These are phyloP conservation scores for Ectobius pallidus DNA, from an alignment of 2,888 invertebrate species.

Conservation along the genomic window DNA sequence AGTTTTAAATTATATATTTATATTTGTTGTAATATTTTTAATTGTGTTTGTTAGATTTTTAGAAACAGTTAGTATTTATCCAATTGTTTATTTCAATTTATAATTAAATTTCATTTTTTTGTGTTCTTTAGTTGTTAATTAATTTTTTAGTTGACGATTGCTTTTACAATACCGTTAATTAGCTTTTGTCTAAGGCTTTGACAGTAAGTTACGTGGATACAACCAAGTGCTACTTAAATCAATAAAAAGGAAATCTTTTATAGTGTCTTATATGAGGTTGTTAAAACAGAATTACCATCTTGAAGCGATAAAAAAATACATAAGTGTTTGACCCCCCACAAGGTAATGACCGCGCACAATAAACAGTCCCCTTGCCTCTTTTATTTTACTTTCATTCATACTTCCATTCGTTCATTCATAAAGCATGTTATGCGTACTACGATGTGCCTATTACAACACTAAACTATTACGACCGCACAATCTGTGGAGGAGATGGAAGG, in stretches of 20 bases:
- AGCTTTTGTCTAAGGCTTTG: no score
- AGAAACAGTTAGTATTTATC: no score
- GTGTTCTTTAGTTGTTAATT: no score
- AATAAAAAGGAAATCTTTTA: not conserved
- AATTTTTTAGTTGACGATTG: no score
- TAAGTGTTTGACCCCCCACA: slow-evolving; percentile 10
- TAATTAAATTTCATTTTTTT: no score
- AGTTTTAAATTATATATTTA: no score
- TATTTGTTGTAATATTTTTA: no score
- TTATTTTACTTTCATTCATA: slow-evolving; percentile 20
- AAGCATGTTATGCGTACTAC: slow-evolving; percentile 24
- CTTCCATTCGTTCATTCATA: slow-evolving; percentile 25
- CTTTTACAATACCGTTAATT: no score
- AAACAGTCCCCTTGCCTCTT: slow-evolving; percentile 4
- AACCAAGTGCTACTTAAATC: not conserved
- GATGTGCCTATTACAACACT: not conserved
- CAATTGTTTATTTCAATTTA: no score
- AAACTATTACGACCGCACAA: not conserved
- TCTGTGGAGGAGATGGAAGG: not conserved
- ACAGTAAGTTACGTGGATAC: no score
- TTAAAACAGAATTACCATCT: slow-evolving; percentile 15
- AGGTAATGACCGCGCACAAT: slow-evolving; percentile 26
- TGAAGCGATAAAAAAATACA: not conserved
- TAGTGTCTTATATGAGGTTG: slow-evolving; percentile 7
- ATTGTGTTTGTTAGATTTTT: no score